Evolutionary conservation across 2,888 invertebrate species (phyloP), one percentile per base, ranked within the genome.

Genomic region (Ennomos quercinarius): DNA sequence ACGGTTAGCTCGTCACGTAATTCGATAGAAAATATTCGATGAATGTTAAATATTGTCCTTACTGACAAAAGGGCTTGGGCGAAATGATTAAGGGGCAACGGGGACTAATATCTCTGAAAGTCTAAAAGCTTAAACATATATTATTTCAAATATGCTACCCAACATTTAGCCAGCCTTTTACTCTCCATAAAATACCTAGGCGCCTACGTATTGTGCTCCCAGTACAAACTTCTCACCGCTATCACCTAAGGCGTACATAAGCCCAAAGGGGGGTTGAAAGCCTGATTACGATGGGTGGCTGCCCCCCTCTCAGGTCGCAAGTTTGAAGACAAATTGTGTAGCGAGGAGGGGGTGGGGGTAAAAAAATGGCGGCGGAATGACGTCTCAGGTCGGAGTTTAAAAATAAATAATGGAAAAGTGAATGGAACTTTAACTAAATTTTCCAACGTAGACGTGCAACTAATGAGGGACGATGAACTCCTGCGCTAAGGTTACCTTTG

Each of bases 291-390:
- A 51, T 49, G 68, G 64, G 66, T 52, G 68, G 61, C 39, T 40
- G 72, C 72, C 80, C 76, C 55, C 50, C 72, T 70, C 80, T 74
- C 82, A 83, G 85, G 84, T 82, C 83, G 83, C 81, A 80, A 84
- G 81, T 83, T 85, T 83, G 78, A 87, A 87, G 86, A 88, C 85
- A 85, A 84, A 86, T 84, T 86, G 85, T 81, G 76, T 74, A 71
- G 76, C 55, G 72, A 71, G 69, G 66, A 64, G 68, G 61, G 67
- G 66, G 66, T 66, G 70, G 71, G 77, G 69, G 70, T 70, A 74
- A 83, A 84, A 86, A 87, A 86, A 86, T 84, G 84, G 85, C 83
- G 72, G 80, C 76, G 75, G 70, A 71, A 74, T 82, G 75, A 76
- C 80, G 77, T 75, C 78, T 75, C 72, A 74, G 80, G 78, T 76